Conservation (phyloP, 2,888 invertebrate genomes). For the Drosophila austrosaltans region DNA sequence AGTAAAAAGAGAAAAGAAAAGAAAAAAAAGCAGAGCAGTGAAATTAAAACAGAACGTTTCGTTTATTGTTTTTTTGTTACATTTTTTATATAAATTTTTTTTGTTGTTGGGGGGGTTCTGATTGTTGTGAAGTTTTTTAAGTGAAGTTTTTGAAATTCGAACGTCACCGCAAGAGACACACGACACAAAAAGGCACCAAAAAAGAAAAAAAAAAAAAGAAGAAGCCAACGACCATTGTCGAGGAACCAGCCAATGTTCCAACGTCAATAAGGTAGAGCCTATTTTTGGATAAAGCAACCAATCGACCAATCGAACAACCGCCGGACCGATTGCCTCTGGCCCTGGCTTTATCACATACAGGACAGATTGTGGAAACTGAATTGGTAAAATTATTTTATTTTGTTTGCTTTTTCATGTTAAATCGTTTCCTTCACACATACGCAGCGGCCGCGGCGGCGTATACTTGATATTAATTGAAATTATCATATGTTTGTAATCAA, state of each 20-base stretch:
- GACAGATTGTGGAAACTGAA: constrained; percentile 49
- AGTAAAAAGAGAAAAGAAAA: constrained; percentile 23
- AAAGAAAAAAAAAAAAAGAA: background rate
- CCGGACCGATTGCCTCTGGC: background rate
- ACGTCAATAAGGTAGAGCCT: constrained; percentile 62
- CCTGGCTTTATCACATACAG: background rate
- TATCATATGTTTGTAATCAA: constrained; percentile 20
- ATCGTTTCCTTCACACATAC: constrained; percentile 35
- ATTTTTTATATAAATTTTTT: background rate
- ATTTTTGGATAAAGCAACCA: constrained; percentile 70
- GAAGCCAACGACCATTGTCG: constrained; percentile 33
- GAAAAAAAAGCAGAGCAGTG: constrained; percentile 75
- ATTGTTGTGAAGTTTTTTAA: constrained; percentile 41
- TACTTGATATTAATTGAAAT: constrained; percentile 57
- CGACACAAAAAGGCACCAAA: background rate
- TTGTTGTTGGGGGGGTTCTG: background rate
- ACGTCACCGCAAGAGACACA: background rate
- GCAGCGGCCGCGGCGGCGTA: constrained; percentile 41
- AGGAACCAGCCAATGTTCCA: constrained; percentile 56
- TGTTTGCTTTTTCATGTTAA: constrained; percentile 16
- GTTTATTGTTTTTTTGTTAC: background rate
- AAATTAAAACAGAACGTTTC: constrained; percentile 54
- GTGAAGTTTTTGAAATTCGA: constrained; percentile 71
- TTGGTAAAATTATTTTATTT: constrained; percentile 64
- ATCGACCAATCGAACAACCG: constrained; percentile 16